Conservation (phyloP, 2,888 invertebrate species). For the Leptopilina drosophilae region DNA sequence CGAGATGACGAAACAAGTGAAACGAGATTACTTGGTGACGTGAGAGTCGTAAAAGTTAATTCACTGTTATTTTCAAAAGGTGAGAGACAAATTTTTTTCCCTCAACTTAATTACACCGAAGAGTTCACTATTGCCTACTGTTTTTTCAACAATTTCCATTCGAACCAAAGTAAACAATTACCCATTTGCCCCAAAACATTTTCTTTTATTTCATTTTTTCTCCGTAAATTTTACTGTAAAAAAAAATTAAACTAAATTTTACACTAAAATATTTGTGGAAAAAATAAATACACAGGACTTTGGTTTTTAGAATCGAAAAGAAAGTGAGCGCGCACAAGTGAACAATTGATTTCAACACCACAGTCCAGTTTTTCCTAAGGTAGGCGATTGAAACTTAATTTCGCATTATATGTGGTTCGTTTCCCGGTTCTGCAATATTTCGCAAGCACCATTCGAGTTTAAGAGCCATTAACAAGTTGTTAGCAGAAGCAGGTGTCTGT, state of each 20-base stretch:
- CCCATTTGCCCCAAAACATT: too few relatives aligned
- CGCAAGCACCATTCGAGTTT: neutral
- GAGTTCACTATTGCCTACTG: neutral
- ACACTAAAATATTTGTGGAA: too few relatives aligned
- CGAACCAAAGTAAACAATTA: too few relatives aligned
- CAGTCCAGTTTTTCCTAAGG: neutral
- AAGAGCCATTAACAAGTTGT: neutral
- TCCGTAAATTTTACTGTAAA: too few relatives aligned
- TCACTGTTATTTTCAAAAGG: slow-evolving; percentile 31
- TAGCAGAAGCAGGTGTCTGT: slow-evolving; percentile 22
- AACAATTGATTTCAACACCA: neutral
- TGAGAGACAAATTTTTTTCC: neutral
- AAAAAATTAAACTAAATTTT: too few relatives aligned
- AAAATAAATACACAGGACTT: too few relatives aligned
- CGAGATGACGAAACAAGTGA: slow-evolving; percentile 32
- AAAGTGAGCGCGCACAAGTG: neutral
- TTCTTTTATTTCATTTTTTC: too few relatives aligned
- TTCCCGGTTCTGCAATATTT: slow-evolving; percentile 6
- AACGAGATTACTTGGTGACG: slow-evolving; percentile 38
- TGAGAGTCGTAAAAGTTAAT: slow-evolving; percentile 30
- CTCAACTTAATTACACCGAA: neutral
- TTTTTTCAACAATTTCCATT: too few relatives aligned
- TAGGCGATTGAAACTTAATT: neutral
- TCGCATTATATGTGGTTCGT: neutral
- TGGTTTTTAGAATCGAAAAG: too few relatives aligned